These are phyloP conservation scores for Tenrec ecaudatus DNA, from an alignment of 2,113 vertebrate species.

Conservation along the genomic window DNA sequence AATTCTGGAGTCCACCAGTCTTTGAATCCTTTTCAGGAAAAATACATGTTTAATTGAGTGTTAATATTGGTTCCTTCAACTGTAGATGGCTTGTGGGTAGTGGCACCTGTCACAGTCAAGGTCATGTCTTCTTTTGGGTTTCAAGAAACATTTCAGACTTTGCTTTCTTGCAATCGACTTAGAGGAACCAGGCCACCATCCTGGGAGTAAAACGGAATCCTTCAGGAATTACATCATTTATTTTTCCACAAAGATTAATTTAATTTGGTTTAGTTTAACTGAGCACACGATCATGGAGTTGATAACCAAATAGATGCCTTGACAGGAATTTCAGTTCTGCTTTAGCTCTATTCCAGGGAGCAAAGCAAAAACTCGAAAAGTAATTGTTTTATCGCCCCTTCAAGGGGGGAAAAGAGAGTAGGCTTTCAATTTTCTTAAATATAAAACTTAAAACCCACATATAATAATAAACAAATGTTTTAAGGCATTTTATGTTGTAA, in stretches of 20 bases:
- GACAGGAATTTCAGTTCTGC: constrained; percentile 52
- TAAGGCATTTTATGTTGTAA: constrained; percentile 77
- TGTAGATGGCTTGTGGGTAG: background rate
- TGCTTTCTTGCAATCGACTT: constrained; percentile 3
- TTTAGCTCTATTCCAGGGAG: constrained; percentile 68
- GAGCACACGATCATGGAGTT: constrained; percentile 64
- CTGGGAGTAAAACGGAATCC: constrained; percentile 47
- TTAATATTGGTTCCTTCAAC: constrained; percentile 10
- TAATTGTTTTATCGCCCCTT: constrained; percentile 64
- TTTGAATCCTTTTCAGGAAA: constrained; percentile 54
- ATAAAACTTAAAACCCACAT: constrained; percentile 79
- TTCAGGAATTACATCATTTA: constrained; percentile 77
- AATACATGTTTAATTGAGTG: constrained; percentile 5
- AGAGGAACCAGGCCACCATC: constrained; percentile 54
- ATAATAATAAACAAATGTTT: constrained; percentile 82
- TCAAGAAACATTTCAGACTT: constrained; percentile 37
- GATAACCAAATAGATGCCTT: constrained; percentile 75
- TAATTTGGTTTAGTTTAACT: constrained; percentile 75
- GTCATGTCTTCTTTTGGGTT: constrained; percentile 43
- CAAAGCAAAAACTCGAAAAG: constrained; percentile 68
- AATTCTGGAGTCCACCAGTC: constrained; percentile 29
- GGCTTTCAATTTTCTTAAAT: constrained; percentile 77
- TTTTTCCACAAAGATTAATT: constrained; percentile 80
- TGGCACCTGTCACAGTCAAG: constrained; percentile 47
- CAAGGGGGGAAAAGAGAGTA: constrained; percentile 22